phyloP scores from a whole-genome alignment of 2,888 invertebrate genomes.

The Galeruca laticollis region DNA sequence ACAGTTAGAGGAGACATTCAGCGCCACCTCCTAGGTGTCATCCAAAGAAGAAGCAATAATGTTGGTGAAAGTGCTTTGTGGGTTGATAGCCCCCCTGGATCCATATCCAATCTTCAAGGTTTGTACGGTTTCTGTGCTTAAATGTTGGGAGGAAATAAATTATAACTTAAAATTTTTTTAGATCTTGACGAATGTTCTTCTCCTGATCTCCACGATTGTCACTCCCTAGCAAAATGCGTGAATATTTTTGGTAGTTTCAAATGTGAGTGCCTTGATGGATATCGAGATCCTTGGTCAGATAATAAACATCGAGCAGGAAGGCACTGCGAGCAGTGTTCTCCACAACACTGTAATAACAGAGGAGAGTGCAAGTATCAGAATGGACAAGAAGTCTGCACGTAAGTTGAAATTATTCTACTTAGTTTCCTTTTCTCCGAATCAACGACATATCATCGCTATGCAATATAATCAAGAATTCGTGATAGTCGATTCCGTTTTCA shows the following conservation, averaged over 20 bases:
- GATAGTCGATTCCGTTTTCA: no score
- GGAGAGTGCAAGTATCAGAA: conserved; percentile 85
- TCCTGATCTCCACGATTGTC: conserved; percentile 87
- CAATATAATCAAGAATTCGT: no score
- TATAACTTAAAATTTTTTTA: conserved; percentile 55
- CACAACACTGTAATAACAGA: conserved; percentile 84
- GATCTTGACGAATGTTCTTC: conserved; percentile 91
- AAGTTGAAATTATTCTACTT: conserved; percentile 60
- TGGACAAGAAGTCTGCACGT: conserved; percentile 83
- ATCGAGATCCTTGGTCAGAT: conserved; percentile 80
- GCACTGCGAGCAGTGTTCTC: conserved; percentile 81
- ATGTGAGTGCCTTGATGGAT: conserved; percentile 81
- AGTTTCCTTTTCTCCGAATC: neutral
- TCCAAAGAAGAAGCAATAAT: conserved; percentile 86
- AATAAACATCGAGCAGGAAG: conserved; percentile 79
- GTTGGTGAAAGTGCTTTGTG: conserved; percentile 88
- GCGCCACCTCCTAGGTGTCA: conserved; percentile 85
- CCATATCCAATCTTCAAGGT: conserved; percentile 82
- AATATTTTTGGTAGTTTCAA: conserved; percentile 89
- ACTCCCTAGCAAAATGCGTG: conserved; percentile 80
- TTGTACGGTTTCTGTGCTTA: conserved; percentile 29
- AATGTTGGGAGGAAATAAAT: neutral
- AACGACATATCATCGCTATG: no score
- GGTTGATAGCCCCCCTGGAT: conserved; percentile 85
- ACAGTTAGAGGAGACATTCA: conserved; percentile 82